Evolutionary conservation across 1,140 invertebrate species (phyloP).

Genomic region (Solenopsis invicta): DNA sequence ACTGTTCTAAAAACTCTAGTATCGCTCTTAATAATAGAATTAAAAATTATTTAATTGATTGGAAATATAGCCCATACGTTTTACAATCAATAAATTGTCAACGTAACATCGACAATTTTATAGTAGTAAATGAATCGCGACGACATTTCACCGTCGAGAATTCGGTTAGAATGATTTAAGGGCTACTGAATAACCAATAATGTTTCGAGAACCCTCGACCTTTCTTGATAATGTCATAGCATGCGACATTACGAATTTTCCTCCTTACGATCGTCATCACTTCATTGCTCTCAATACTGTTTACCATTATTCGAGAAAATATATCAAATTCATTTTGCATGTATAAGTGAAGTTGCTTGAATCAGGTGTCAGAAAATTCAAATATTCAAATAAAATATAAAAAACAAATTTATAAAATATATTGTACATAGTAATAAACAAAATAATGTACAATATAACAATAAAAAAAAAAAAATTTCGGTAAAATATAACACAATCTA

Average conservation of each 20-base stretch:
- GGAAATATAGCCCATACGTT: not conserved
- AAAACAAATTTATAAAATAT: not conserved
- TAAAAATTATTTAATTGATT: not conserved
- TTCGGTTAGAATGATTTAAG: not conserved
- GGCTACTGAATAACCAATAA: not conserved
- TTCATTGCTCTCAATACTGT: not conserved
- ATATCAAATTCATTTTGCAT: slow-evolving; percentile 28
- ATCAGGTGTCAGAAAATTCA: not conserved
- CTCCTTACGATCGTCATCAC: not conserved
- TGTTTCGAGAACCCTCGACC: slow-evolving; percentile 54
- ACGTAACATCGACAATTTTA: slow-evolving; percentile 1
- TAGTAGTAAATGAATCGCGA: not conserved
- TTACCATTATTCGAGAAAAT: slow-evolving; percentile 46
- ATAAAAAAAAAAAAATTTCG: no score
- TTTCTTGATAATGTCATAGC: slow-evolving; percentile 76
- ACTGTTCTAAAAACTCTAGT: not conserved
- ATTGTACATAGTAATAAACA: no score
- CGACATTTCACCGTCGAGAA: not conserved
- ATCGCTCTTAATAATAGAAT: not conserved
- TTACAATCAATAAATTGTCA: not conserved
- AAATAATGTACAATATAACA: no score
- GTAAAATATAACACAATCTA: no score
- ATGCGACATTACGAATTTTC: slow-evolving; percentile 21
- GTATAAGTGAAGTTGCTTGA: not conserved
- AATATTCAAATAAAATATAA: not conserved